A percentile compares a stretch with the other conserved stretches of the same genome.
Conservation (phyloP, 23 tunicate species). For the Trididemnum nubilum region DNA sequence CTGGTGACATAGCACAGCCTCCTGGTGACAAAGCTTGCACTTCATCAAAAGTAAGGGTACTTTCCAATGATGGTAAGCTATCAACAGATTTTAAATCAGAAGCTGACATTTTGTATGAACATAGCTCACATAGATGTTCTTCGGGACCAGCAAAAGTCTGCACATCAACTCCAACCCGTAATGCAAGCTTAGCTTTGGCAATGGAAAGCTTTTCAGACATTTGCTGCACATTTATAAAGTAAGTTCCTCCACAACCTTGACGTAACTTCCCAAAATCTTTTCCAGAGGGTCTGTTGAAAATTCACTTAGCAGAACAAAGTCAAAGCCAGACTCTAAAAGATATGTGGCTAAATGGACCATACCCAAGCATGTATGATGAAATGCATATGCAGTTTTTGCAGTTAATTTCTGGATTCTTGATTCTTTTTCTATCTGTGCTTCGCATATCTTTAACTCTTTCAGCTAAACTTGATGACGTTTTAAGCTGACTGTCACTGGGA, state of each 20-base stretch:
- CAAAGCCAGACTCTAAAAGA: background rate
- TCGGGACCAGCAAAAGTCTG: background rate
- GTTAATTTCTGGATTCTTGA: background rate
- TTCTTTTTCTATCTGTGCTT: background rate
- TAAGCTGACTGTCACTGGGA: constrained; percentile 3
- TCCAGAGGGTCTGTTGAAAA: constrained; percentile 12
- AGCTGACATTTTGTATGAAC: background rate
- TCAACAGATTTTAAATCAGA: background rate
- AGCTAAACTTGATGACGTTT: background rate
- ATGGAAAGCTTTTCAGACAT: constrained; percentile 1
- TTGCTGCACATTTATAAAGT: constrained; percentile 12
- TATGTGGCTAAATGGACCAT: background rate
- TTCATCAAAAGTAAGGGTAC: background rate
- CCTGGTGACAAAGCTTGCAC: too few relatives aligned
- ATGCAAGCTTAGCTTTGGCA: background rate
- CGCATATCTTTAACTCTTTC: background rate
- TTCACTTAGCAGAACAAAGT: background rate
- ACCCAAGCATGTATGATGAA: constrained; percentile 17
- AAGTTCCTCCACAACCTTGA: constrained; percentile 15
- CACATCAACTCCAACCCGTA: background rate
- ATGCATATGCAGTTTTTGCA: background rate
- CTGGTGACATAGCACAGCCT: constrained; percentile 1
- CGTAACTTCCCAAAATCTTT: constrained; percentile 8
- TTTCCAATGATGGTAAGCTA: background rate
- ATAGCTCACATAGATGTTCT: background rate